Base-by-base conservation (phyloP, 2,113 vertebrate genomes). In the Eidolon helvum region DNA sequence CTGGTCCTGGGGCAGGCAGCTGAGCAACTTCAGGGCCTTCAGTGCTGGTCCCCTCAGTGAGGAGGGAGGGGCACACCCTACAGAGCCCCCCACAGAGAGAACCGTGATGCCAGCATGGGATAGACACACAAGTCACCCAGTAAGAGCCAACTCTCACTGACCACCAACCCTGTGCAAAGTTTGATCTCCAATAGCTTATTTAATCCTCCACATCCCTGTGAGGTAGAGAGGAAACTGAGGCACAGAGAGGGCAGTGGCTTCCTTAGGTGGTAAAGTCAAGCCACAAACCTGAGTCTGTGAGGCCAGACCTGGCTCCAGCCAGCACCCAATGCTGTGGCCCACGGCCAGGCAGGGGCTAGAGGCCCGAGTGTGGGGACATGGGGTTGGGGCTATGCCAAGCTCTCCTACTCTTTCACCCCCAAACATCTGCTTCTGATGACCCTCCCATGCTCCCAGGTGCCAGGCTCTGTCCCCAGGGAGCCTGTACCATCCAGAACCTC, bases 51-150 rank as follows among this genome's bases (percentile, higher is more conserved):
- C 48, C 87, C 48, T 79, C 57, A 28, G 38, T 3, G 1, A 82
- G 33, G 43, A 11, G 16, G 43, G 30, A 48, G 57, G 48, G 19
- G 30, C 26, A 48, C 3, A n/a, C 1, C 7, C 11, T 19, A 8
- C 5, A 35, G 26, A 8, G 30, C 4, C 4, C 19, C 22, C 8
- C 8, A 14, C 30, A 69, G 57, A 61, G 5, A 40, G 26, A 9
- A 3, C 57, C 14, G 11, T 26, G 22, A 28, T 10, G 0, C 19
- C 19, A 5, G 63, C 14, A 22, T 15, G 38, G 53, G 83, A n/a
- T 1, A 15, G 78, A 75, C 0, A 0, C 43, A 15, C 2, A 0
- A 1, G 50, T 57, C 40, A n/a, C 18, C 24, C 14, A 16, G 2
- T 1, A 28, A 24, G 71, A 38, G 38, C 24, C 22, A n/a, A 33